Base-by-base conservation (phyloP, 2,113 vertebrate genomes). In the Oreocharis arfaki region DNA sequence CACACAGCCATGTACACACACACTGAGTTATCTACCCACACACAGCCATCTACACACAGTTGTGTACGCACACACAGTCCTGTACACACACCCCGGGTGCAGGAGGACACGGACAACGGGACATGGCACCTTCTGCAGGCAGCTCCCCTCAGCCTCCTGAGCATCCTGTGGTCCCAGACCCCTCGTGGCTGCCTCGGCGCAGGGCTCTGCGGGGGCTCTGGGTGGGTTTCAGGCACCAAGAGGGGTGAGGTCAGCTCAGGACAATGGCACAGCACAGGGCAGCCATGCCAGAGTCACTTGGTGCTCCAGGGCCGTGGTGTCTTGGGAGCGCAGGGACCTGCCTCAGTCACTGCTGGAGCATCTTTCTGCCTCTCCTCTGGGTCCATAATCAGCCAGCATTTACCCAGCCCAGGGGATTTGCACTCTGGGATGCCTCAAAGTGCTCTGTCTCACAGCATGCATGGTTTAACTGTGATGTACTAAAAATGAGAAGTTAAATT, bases 161-260 rank as follows among this genome's bases (percentile, higher is more conserved):
- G 53, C 53, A 33, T 37, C 33, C 46, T 19, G 22, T 60, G 33
- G 7, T 33, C 63, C 28, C 55, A 13, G 55, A 46, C 9, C 17
- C 27, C 46, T 53, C 5, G 1, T 33, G 63, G 27, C 33, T 52
- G 11, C 33, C 53, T 60, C 1, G 0, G 37, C 1, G 0, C 10
- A 5, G n/a, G 63, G 28, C 16, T 71, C 71, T 42, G 35, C n/a
- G 11, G 24, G 13, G 35, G 4, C 53, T 32, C 61, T 22, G 44
- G 37, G 16, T 59, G 53, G 22, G 27, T 60, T 52, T 44, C 22
- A 53, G 63, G 46, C 46, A 33, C 39, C 33, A 10, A 10, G 19
- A 33, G 41, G 33, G 63, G 22, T 6, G 42, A 27, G 44, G 11
- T 50, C 32, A 60, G 33, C 73, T 37, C 14, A 16, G 55, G 28